Conservation (phyloP, 1,140 invertebrate species). For the Sinonovacula constricta region DNA sequence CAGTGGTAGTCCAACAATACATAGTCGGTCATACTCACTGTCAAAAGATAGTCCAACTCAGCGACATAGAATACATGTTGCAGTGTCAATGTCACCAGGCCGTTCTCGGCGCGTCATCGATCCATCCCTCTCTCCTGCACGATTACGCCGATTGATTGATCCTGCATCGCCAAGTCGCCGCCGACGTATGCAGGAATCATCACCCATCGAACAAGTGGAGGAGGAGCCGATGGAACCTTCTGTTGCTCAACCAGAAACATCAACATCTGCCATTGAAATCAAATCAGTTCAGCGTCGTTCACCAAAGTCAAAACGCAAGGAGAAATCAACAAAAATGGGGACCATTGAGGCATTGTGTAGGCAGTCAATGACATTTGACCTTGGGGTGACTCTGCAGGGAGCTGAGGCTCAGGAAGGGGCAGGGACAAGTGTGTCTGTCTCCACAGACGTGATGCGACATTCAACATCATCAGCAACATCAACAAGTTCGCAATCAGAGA, state of each 20-base stretch:
- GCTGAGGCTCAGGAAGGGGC: conserved; percentile 26
- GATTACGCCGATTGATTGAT: conserved; percentile 29
- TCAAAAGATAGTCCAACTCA: conserved; percentile 23
- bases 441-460: too few relatives aligned
- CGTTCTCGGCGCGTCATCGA: conserved; percentile 36
- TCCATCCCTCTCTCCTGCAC: conserved; percentile 28
- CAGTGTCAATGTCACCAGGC: conserved; percentile 36
- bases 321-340: conserved; percentile 69
- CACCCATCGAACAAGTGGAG: conserved; percentile 38
- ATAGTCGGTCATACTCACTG: conserved; percentile 19
- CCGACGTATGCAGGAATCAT: conserved; percentile 38
- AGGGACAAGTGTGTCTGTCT: too few relatives aligned
- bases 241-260: conserved; percentile 39
- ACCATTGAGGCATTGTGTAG: conserved; percentile 73
- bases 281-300: conserved; percentile 15
- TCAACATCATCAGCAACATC: conserved; percentile 54
- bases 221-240: conserved; percentile 35
- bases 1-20: neutral
- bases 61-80: conserved; percentile 35
- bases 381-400: conserved; percentile 66
- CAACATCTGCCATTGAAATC: conserved; percentile 43
- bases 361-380: conserved; percentile 74
- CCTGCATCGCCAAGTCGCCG: conserved; percentile 27
- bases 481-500: conserved; percentile 65
- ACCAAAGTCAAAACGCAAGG: conserved; percentile 55